Evolutionary conservation across 1,140 invertebrate species (phyloP).

Genomic region (Lycorma delicatula): DNA sequence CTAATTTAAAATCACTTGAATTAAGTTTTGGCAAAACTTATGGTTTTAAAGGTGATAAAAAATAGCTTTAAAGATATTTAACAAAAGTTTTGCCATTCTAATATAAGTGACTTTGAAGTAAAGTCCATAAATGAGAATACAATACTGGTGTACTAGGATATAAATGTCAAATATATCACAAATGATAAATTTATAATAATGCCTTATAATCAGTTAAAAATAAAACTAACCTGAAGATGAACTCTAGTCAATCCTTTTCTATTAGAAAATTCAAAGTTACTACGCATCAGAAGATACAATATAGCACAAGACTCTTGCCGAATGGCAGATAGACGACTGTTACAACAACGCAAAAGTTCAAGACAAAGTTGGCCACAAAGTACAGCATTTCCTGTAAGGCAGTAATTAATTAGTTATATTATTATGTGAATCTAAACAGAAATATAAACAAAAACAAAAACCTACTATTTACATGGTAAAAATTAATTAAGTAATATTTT

Average conservation of each 20-base stretch:
- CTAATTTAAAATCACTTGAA: too few species aligned
- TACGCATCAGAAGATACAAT: conserved; percentile 83
- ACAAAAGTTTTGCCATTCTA: too few species aligned
- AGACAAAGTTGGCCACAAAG: conserved; percentile 79
- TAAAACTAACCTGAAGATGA: conserved; percentile 62
- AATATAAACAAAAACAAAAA: neutral
- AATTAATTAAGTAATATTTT: neutral
- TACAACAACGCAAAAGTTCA: conserved; percentile 69
- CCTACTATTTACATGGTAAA: neutral
- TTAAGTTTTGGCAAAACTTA: too few species aligned
- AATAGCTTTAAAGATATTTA: too few species aligned
- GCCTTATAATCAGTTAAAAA: too few species aligned
- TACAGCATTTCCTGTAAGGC: conserved; percentile 59
- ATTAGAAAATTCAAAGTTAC: conserved; percentile 83
- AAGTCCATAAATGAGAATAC: too few species aligned
- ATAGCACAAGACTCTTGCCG: conserved; percentile 84
- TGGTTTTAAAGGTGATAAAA: too few species aligned
- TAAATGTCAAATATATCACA: too few species aligned
- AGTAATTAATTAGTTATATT: neutral
- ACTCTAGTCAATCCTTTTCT: conserved; percentile 77
- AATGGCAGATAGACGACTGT: conserved; percentile 65
- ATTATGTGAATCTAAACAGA: neutral
- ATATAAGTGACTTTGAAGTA: too few species aligned
- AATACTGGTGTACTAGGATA: too few species aligned
- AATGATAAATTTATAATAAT: too few species aligned